Conservation (phyloP, 2,888 invertebrate genomes). For the Anthrax anthrax region DNA sequence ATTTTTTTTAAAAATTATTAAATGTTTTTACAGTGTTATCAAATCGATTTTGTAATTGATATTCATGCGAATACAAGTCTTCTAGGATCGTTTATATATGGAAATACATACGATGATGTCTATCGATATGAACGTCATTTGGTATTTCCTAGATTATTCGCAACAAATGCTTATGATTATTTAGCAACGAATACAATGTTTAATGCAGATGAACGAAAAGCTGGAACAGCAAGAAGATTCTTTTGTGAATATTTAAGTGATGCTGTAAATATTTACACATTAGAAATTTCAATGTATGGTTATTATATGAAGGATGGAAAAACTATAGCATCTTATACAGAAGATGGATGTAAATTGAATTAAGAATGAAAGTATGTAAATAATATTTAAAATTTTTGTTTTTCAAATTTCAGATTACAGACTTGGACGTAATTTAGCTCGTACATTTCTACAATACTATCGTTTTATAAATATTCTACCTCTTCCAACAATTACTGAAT, state of each 20-base stretch:
- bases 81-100: slow-evolving; percentile 87
- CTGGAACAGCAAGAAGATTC: slow-evolving; percentile 75
- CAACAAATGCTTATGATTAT: slow-evolving; percentile 81
- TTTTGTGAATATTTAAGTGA: slow-evolving; percentile 61
- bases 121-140: slow-evolving; percentile 84
- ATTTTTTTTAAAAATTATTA: slow-evolving; percentile 1
- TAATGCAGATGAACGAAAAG: slow-evolving; percentile 75
- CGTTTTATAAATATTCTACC: slow-evolving; percentile 55
- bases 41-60: slow-evolving; percentile 88
- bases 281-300: slow-evolving; percentile 86
- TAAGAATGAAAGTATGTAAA: not conserved
- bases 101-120: slow-evolving; percentile 86
- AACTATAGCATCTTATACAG: slow-evolving; percentile 71
- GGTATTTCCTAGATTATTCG: slow-evolving; percentile 83
- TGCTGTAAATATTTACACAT: slow-evolving; percentile 72
- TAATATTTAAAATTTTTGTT: not conserved
- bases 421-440: slow-evolving; percentile 59
- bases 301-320: slow-evolving; percentile 55
- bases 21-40: slow-evolving; percentile 33
- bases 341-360: slow-evolving; percentile 79
- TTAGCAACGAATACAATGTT: slow-evolving; percentile 73
- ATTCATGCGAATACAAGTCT: slow-evolving; percentile 87
- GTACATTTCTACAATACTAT: slow-evolving; percentile 69
- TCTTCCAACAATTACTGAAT: slow-evolving; percentile 32
- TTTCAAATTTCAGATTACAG: slow-evolving; percentile 51